Percentiles rank a stretch among this genome's conserved stretches.
Evolutionary conservation across 2,113 vertebrate genomes (phyloP).

Genomic region (Alouatta palliata): DNA sequence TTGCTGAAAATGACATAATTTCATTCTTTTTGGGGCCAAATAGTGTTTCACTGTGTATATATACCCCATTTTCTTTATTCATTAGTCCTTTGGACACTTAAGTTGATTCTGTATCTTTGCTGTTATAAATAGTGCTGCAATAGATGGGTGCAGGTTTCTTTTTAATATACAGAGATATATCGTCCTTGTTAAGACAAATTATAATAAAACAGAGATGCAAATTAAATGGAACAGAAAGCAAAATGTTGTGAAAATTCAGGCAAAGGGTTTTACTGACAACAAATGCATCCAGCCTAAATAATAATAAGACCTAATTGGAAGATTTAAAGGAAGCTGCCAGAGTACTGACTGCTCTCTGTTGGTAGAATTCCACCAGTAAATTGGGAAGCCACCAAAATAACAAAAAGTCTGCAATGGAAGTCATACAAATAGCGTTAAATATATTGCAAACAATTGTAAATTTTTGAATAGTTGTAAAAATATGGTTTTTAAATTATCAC

Average conservation of each 20-base stretch:
- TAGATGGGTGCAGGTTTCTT: neutral
- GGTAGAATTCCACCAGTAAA: neutral
- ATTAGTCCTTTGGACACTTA: neutral
- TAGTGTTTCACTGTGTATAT: neutral
- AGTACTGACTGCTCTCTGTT: neutral
- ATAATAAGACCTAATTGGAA: neutral
- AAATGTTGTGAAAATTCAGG: neutral
- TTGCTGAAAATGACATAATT: neutral
- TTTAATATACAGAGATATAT: neutral
- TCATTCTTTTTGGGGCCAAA: neutral
- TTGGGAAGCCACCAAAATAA: neutral
- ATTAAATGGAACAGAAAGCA: neutral
- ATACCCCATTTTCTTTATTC: neutral
- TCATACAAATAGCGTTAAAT: neutral
- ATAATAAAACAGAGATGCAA: neutral
- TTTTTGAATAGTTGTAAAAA: neutral
- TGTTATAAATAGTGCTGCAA: neutral
- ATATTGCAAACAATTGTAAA: neutral
- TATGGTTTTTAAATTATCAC: neutral
- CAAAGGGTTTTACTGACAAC: neutral
- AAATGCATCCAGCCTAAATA: neutral
- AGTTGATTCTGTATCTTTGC: neutral
- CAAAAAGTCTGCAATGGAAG: neutral
- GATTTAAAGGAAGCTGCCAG: neutral
- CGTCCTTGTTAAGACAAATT: neutral